Conservation (phyloP, 2,888 invertebrate genomes). For the Drosophila mettleri region DNA sequence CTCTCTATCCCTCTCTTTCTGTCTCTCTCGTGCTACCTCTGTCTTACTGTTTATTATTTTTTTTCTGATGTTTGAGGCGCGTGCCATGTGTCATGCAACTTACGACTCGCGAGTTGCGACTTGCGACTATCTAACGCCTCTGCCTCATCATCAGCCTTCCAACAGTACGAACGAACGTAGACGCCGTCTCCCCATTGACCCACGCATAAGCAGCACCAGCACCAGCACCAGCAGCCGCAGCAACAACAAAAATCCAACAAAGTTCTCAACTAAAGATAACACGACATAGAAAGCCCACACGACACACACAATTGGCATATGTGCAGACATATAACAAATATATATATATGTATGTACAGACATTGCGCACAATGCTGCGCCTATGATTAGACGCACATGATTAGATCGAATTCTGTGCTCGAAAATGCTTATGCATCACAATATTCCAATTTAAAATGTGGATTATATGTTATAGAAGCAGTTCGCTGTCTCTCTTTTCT, state of each 20-base stretch:
- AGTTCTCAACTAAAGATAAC: constrained; percentile 75
- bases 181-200: constrained; percentile 70
- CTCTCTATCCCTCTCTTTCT: constrained; percentile 8
- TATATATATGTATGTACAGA: constrained; percentile 12
- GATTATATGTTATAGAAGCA: no score
- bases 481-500: no score
- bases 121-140: constrained; percentile 80
- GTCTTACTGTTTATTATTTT: constrained; percentile 14
- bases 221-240: constrained; percentile 23
- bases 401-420: neutral
- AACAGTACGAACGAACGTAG: constrained; percentile 43
- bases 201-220: constrained; percentile 57
- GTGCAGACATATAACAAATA: constrained; percentile 56
- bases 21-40: constrained; percentile 1
- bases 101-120: constrained; percentile 66
- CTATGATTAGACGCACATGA: constrained; percentile 34
- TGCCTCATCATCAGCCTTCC: constrained; percentile 72
- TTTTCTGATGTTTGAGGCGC: constrained; percentile 60
- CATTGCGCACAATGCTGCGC: constrained; percentile 28
- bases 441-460: no score
- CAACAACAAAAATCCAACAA: constrained; percentile 40
- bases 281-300: constrained; percentile 69
- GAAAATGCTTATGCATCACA: no score
- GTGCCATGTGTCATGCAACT: constrained; percentile 80
- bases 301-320: constrained; percentile 74